Evolutionary conservation across 2,113 vertebrate species (phyloP).

Genomic region (Cephalophus harveyi): DNA sequence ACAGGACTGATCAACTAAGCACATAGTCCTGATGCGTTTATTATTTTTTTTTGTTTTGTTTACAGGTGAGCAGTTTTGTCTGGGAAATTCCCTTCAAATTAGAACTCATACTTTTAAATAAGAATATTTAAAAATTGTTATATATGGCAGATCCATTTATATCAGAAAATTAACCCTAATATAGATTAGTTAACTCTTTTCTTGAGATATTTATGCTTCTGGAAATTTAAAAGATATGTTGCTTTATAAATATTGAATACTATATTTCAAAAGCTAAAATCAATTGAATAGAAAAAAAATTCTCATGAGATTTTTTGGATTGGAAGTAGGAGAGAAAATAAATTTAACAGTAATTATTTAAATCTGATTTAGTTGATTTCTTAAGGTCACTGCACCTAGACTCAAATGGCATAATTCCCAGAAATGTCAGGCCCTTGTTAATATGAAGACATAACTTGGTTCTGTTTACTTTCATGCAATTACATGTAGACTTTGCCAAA

Average conservation of each 20-base stretch:
- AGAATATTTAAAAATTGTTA: background rate
- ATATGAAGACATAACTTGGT: background rate
- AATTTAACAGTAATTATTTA: background rate
- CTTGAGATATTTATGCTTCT: background rate
- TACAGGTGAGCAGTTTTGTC: background rate
- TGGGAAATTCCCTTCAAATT: background rate
- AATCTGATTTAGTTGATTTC: background rate
- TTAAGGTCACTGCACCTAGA: background rate
- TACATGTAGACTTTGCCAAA: background rate
- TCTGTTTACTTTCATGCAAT: background rate
- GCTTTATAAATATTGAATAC: background rate
- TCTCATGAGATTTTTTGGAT: background rate
- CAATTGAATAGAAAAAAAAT: conserved; percentile 2
- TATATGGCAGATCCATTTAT: background rate
- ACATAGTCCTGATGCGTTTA: background rate
- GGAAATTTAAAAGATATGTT: conserved; percentile 1
- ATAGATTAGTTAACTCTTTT: background rate
- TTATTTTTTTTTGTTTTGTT: background rate
- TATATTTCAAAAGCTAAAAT: background rate
- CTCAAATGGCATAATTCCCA: background rate
- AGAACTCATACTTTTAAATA: background rate
- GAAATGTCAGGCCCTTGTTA: background rate
- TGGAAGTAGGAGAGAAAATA: conserved; percentile 11
- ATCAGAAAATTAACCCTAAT: background rate
- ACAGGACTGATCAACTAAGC: background rate